Evolutionary conservation across 2,797 vertebrate species (phyloP).

Genomic region (Loriculus beryllinus): DNA sequence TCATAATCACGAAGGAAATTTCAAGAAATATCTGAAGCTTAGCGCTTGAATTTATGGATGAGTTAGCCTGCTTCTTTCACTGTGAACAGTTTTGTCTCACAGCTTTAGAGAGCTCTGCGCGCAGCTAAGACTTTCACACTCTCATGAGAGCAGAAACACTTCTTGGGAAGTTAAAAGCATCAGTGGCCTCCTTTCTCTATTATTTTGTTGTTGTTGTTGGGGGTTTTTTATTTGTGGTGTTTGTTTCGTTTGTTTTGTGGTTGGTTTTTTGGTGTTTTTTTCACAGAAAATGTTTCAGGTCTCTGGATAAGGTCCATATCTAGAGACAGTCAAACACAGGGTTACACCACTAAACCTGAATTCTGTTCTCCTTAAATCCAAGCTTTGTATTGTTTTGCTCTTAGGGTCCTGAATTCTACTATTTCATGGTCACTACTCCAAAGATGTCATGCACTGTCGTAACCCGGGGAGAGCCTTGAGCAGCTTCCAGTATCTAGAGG

Average conservation of each 20-base stretch:
- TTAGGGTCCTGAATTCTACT: neutral
- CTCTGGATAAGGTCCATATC: neutral
- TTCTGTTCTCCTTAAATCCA: neutral
- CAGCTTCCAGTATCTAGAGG: neutral
- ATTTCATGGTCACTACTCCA: neutral
- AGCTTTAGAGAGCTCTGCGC: constrained; percentile 17
- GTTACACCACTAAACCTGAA: neutral
- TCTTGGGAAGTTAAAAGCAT: neutral
- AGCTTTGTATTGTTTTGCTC: neutral
- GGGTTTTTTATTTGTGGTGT: neutral
- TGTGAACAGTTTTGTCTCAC: constrained; percentile 38
- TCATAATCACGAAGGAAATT: neutral
- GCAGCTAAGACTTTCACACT: neutral
- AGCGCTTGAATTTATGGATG: constrained; percentile 42
- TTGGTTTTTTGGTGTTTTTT: neutral
- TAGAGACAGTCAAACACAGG: neutral
- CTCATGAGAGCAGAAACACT: constrained; percentile 12
- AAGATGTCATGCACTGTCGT: neutral
- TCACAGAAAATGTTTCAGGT: neutral
- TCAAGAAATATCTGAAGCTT: neutral
- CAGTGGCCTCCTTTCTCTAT: neutral
- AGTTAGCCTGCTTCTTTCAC: neutral
- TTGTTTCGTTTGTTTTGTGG: too few species aligned
- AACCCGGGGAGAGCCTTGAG: neutral
- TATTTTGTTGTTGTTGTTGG: neutral